Conservation (phyloP, 1,140 invertebrate species). For the Drosophila jambulina region DNA sequence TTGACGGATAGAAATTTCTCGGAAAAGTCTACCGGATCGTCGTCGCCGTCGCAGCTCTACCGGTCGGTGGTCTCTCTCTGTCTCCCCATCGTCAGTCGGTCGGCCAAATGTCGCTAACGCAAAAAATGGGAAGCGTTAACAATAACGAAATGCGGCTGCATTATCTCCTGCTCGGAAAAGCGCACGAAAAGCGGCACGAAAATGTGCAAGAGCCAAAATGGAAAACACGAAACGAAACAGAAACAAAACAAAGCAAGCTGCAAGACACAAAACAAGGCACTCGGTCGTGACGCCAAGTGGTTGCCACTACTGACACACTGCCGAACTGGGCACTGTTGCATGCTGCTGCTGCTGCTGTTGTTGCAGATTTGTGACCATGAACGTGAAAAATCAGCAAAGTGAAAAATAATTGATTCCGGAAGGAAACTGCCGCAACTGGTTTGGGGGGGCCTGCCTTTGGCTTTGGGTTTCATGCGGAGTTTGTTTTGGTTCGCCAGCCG, state of each 20-base stretch:
- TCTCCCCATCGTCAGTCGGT: slow-evolving; percentile 3
- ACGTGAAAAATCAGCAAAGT: slow-evolving; percentile 76
- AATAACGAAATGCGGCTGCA: slow-evolving; percentile 26
- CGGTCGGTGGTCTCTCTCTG: slow-evolving; percentile 12
- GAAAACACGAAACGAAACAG: slow-evolving; percentile 10
- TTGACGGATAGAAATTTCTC: slow-evolving; percentile 73
- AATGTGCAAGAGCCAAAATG: slow-evolving; percentile 25
- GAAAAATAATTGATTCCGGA: slow-evolving; percentile 82
- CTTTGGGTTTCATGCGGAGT: slow-evolving; percentile 4
- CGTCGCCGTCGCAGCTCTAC: neutral
- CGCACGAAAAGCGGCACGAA: slow-evolving; percentile 29
- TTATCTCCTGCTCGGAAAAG: slow-evolving; percentile 50
- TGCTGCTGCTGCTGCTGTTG: slow-evolving; percentile 24
- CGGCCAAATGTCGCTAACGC: slow-evolving; percentile 53
- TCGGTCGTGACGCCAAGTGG: slow-evolving; percentile 38
- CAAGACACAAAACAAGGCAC: slow-evolving; percentile 41
- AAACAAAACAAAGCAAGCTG: slow-evolving; percentile 8
- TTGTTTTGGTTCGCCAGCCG: slow-evolving; percentile 18
- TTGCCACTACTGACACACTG: slow-evolving; percentile 61
- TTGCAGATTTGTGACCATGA: slow-evolving; percentile 71
- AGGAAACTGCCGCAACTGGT: slow-evolving; percentile 80
- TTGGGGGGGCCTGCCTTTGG: slow-evolving; percentile 37
- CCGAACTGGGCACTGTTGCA: slow-evolving; percentile 41
- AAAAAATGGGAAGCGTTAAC: slow-evolving; percentile 43
- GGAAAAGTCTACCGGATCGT: slow-evolving; percentile 59